Evolutionary conservation across 2,113 vertebrate species (phyloP).

Genomic region (Otis tarda): DNA sequence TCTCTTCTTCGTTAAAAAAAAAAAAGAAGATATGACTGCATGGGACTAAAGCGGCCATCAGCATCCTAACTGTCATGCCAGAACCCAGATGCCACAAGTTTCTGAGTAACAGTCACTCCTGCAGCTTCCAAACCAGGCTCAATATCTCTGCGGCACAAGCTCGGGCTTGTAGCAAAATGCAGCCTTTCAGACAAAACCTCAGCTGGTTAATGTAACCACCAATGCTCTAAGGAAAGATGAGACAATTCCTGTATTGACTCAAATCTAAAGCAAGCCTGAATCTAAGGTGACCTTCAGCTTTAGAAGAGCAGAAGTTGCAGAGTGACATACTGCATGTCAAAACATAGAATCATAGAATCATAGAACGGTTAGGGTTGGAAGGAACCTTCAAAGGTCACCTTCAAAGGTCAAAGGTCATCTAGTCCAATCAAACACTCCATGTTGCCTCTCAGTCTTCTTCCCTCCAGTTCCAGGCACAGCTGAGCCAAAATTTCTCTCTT

Average conservation of each 20-base stretch:
- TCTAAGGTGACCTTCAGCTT: conserved; percentile 55
- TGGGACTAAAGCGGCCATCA: neutral
- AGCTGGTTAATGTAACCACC: conserved; percentile 56
- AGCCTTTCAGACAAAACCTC: conserved; percentile 27
- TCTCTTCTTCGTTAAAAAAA: neutral
- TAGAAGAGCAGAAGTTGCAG: neutral
- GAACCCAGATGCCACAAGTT: neutral
- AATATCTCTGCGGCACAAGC: neutral
- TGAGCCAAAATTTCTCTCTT: neutral
- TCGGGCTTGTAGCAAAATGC: neutral
- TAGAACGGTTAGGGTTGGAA: too few relatives aligned
- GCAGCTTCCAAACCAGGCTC: conserved; percentile 4
- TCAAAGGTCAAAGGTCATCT: too few relatives aligned
- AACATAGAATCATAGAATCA: too few relatives aligned
- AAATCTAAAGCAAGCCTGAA: neutral
- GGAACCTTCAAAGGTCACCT: too few relatives aligned
- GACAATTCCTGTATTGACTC: conserved; percentile 65
- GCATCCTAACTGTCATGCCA: neutral
- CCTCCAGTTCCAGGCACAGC: neutral
- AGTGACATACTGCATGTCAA: neutral
- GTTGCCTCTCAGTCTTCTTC: neutral
- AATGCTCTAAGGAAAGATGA: conserved; percentile 52
- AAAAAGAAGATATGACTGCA: neutral
- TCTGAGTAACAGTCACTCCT: neutral
- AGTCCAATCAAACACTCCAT: neutral